Evolutionary conservation across 2,888 invertebrate genomes (phyloP).

Genomic region (Julus scanicus): DNA sequence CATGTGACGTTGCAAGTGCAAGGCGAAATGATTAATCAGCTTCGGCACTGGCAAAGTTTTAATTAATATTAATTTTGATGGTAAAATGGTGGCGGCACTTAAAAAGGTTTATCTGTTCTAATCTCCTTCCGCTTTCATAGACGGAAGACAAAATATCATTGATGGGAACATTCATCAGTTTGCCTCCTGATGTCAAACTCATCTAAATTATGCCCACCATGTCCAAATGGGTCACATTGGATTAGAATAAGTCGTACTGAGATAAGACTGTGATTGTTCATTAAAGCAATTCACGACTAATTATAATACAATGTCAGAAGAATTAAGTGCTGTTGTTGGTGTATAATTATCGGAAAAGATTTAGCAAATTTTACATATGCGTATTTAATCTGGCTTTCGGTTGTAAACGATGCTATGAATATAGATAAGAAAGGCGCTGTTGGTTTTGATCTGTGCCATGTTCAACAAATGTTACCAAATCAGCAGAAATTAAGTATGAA

Average conservation of each 20-base stretch:
- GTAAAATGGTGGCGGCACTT: neutral
- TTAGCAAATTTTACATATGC: neutral
- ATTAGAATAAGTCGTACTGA: slow-evolving; percentile 1
- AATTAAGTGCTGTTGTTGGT: slow-evolving; percentile 6
- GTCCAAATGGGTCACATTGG: slow-evolving; percentile 38
- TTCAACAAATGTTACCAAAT: neutral
- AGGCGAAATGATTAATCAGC: neutral
- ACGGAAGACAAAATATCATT: slow-evolving; percentile 4
- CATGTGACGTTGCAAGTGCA: neutral
- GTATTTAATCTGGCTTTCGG: neutral
- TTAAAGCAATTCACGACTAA: slow-evolving; percentile 30
- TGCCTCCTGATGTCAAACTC: neutral
- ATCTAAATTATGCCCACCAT: neutral
- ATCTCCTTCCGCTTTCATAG: slow-evolving; percentile 35
- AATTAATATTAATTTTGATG: slow-evolving; percentile 40
- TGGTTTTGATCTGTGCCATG: neutral
- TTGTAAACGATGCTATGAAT: neutral
- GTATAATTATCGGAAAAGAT: slow-evolving; percentile 9
- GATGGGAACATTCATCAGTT: neutral
- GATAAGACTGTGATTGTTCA: slow-evolving; percentile 30
- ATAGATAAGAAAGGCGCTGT: neutral
- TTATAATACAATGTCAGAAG: slow-evolving; percentile 25
- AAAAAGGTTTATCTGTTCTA: neutral
- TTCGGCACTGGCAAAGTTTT: neutral
- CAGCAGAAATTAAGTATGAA: neutral